phyloP scores from a whole-genome alignment of 2,113 vertebrate genomes.

The Cervus canadensis region DNA sequence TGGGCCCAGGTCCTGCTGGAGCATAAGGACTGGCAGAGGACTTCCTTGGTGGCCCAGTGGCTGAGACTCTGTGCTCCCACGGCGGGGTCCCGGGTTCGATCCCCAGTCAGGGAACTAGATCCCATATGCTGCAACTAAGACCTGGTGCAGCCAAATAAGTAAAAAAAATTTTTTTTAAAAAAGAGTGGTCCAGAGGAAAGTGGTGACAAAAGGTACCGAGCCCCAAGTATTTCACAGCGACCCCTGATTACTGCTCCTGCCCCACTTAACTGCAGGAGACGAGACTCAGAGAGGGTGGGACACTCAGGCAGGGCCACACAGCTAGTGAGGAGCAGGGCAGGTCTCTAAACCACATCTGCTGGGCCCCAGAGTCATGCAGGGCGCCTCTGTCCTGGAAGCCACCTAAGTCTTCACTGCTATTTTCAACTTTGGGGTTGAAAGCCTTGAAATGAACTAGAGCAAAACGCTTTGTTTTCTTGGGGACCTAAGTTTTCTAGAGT shows the following conservation, averaged over 20 bases:
- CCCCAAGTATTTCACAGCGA: neutral
- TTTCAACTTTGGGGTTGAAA: neutral
- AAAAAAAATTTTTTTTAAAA: neutral
- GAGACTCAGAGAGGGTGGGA: neutral
- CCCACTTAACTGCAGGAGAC: neutral
- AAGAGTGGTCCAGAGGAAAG: neutral
- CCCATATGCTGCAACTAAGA: neutral
- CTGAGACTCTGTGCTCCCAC: neutral
- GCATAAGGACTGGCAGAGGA: rapidly evolving
- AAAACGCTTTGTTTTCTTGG: neutral
- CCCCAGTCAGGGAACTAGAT: neutral
- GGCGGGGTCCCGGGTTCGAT: rapidly evolving
- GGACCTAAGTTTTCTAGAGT: neutral
- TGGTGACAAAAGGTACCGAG: rapidly evolving
- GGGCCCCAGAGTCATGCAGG: rapidly evolving
- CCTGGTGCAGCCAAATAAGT: neutral
- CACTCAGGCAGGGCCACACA: neutral
- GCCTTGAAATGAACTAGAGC: neutral
- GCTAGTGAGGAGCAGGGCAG: neutral
- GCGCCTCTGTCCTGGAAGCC: rapidly evolving
- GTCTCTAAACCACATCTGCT: neutral
- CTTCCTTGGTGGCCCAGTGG: neutral
- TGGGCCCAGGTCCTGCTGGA: too few species aligned
- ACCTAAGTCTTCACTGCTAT: rapidly evolving
- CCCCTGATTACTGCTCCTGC: rapidly evolving